Conservation (phyloP, 1,140 invertebrate genomes). For the Eueides isabella region DNA sequence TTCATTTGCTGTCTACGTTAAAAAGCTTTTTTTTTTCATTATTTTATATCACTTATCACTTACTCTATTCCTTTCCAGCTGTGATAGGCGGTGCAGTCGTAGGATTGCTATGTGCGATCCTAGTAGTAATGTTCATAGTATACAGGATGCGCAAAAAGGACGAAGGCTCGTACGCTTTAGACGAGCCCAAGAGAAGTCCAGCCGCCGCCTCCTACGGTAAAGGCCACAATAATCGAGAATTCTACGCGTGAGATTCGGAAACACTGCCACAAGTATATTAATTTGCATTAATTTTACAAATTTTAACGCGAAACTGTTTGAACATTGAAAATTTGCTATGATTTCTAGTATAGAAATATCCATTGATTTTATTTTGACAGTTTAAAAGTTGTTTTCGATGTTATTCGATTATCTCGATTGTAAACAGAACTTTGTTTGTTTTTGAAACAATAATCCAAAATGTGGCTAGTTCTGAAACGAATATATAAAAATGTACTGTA, state of each 20-base stretch:
- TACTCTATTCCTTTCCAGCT: conserved; percentile 85
- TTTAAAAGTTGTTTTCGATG: background rate
- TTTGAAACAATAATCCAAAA: conserved; percentile 39
- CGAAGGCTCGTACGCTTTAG: conserved; percentile 98
- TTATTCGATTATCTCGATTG: background rate
- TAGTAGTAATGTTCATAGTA: conserved; percentile 99
- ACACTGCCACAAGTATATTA: conserved; percentile 74
- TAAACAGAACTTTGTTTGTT: background rate
- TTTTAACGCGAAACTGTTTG: background rate
- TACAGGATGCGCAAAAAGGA: conserved; percentile 99
- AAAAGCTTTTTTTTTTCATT: no score
- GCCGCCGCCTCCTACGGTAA: conserved; percentile 95
- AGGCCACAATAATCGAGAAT: conserved; percentile 94
- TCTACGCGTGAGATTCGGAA: conserved; percentile 93
- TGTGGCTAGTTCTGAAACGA: conserved; percentile 73
- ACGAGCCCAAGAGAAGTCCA: conserved; percentile 97
- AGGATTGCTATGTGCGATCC: conserved; percentile 97
- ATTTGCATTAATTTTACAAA: conserved; percentile 17
- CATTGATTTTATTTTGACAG: background rate
- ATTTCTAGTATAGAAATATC: background rate
- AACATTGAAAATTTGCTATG: background rate
- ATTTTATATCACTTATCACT: background rate
- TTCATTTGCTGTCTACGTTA: no score
- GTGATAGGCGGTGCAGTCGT: conserved; percentile 99
- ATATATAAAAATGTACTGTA: conserved; percentile 57